Evolutionary conservation across 1,140 invertebrate genomes (phyloP).

Genomic region (Drosophila sproati): DNA sequence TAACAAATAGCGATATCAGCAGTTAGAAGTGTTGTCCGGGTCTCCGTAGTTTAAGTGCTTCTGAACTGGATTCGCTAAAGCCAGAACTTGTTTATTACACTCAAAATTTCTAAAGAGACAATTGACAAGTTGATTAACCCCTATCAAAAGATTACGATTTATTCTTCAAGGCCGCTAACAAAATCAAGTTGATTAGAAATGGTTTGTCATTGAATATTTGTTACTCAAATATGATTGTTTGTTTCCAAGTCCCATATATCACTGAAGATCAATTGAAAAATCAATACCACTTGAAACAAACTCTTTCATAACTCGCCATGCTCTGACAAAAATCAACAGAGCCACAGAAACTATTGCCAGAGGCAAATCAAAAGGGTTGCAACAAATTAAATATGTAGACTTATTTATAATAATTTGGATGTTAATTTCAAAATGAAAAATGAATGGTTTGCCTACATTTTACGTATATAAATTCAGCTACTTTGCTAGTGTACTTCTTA

Average conservation of each 20-base stretch:
- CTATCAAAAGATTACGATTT: no score
- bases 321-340: not conserved
- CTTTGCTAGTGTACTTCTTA: not conserved
- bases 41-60: not conserved
- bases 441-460: no score
- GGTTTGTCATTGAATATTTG: slow-evolving; percentile 7
- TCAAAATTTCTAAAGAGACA: not conserved
- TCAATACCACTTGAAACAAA: not conserved
- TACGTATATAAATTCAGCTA: no score
- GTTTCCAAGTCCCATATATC: not conserved
- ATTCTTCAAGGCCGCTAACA: not conserved
- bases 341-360: not conserved
- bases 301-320: no score
- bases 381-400: no score
- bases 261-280: slow-evolving; percentile 6
- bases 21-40: not conserved
- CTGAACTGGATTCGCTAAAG: not conserved
- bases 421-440: no score
- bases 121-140: not conserved
- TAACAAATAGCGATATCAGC: slow-evolving; percentile 38
- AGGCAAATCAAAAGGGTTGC: no score
- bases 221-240: slow-evolving; percentile 1
- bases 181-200: slow-evolving; percentile 2
- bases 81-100: not conserved
- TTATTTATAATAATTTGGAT: no score